phyloP scores from a whole-genome alignment of 2,888 invertebrate species.

The Pteria penguin region DNA sequence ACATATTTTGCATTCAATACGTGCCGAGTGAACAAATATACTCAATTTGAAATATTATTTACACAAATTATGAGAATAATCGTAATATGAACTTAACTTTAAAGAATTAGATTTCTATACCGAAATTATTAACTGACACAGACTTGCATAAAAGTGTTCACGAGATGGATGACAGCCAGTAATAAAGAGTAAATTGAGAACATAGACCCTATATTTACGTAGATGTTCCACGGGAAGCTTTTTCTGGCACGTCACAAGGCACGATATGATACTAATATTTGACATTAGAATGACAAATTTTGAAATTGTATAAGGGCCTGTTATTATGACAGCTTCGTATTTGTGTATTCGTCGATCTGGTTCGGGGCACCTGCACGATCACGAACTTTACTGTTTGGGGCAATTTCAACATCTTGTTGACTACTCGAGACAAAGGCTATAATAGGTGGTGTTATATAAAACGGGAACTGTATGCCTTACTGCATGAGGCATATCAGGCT shows the following conservation, averaged over 20 bases:
- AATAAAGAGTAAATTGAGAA: background rate
- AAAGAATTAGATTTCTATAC: constrained; percentile 33
- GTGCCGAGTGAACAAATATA: constrained; percentile 25
- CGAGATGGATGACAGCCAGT: background rate
- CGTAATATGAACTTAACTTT: constrained; percentile 24
- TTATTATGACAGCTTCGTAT: too few species aligned
- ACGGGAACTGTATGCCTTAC: too few species aligned
- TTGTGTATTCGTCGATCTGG: too few species aligned
- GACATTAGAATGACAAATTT: constrained; percentile 32
- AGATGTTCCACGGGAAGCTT: background rate
- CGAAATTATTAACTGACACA: constrained; percentile 42
- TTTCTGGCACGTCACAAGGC: constrained; percentile 23
- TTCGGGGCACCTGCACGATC: too few species aligned
- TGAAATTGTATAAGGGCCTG: too few species aligned
- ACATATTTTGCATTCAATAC: constrained; percentile 21
- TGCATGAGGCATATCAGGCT: too few species aligned
- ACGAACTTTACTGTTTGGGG: too few species aligned
- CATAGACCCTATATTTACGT: background rate
- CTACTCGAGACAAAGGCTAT: too few species aligned
- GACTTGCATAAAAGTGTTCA: constrained; percentile 13
- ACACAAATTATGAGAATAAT: constrained; percentile 39
- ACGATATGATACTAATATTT: constrained; percentile 32
- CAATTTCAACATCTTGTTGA: too few species aligned
- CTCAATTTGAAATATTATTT: constrained; percentile 39
- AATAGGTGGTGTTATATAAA: too few species aligned